Evolutionary conservation across 2,113 vertebrate species (phyloP).

Genomic region (Notechis scutatus): DNA sequence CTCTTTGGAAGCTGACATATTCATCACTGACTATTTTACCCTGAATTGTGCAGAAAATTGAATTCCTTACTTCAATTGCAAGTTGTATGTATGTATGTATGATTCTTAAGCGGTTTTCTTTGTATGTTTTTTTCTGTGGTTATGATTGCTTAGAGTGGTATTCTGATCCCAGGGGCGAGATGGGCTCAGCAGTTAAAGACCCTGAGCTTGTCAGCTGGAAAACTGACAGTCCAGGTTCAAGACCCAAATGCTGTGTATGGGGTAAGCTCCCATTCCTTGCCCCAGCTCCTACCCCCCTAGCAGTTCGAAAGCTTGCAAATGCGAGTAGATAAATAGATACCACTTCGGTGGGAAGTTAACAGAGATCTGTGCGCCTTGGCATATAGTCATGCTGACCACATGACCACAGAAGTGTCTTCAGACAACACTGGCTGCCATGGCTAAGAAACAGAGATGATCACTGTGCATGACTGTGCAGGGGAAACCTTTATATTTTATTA

Average conservation of each 20-base stretch:
- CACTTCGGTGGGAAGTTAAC: not conserved
- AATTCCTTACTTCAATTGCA: not conserved
- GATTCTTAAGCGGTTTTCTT: not conserved
- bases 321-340: not conserved
- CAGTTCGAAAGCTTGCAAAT: not conserved
- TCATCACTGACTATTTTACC: not conserved
- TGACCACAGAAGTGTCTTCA: not conserved
- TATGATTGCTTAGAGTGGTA: not conserved
- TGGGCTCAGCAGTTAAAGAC: not conserved
- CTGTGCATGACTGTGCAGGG: not conserved
- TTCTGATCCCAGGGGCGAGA: not conserved
- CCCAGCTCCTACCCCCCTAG: not conserved
- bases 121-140: too few species aligned
- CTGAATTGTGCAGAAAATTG: not conserved
- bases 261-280: not conserved
- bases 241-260: not conserved
- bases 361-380: not conserved
- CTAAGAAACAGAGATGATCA: not conserved
- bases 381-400: not conserved
- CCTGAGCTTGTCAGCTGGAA: not conserved
- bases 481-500: not conserved
- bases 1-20: not conserved
- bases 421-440: not conserved
- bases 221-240: not conserved
- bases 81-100: not conserved